A percentile compares a stretch with the other conserved stretches of the same genome.
Conservation (phyloP, 2,113 vertebrate genomes). For the Telmatochromis brachygnathus region DNA sequence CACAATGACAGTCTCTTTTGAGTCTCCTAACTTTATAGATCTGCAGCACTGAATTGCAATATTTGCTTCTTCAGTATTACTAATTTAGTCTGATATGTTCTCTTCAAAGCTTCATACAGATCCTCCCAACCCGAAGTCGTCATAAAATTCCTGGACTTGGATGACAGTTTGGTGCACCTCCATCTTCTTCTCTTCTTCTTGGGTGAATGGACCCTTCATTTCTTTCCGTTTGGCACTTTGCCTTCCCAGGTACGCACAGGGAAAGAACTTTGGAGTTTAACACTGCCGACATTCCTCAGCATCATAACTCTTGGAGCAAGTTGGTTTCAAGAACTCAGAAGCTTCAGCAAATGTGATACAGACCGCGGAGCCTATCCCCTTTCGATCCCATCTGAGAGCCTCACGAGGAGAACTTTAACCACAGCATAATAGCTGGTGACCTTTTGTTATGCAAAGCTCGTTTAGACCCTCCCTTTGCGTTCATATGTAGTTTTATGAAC, state of each 20-base stretch:
- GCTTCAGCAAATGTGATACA: constrained; percentile 1
- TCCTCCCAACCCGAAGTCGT: neutral
- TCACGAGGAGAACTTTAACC: neutral
- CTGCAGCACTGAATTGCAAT: neutral
- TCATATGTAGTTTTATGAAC: neutral
- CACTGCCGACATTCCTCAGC: constrained; percentile 35
- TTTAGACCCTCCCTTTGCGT: neutral
- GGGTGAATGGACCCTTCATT: constrained; percentile 3
- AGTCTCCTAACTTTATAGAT: neutral
- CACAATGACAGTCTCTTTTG: neutral
- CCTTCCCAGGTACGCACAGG: constrained; percentile 20
- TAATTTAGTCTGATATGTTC: neutral
- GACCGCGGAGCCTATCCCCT: neutral
- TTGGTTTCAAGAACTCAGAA: constrained; percentile 20
- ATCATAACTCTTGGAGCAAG: constrained; percentile 33
- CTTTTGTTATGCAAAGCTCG: neutral
- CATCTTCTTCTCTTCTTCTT: neutral
- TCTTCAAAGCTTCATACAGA: constrained; percentile 1
- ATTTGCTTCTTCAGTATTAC: neutral
- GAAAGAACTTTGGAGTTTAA: constrained; percentile 24
- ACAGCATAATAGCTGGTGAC: neutral
- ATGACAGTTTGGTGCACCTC: constrained; percentile 4
- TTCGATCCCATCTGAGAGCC: neutral
- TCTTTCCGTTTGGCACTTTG: neutral
- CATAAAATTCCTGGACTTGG: constrained; percentile 22